phyloP scores from a whole-genome alignment of 2,797 vertebrate species.

The Alfaro cultratus region DNA sequence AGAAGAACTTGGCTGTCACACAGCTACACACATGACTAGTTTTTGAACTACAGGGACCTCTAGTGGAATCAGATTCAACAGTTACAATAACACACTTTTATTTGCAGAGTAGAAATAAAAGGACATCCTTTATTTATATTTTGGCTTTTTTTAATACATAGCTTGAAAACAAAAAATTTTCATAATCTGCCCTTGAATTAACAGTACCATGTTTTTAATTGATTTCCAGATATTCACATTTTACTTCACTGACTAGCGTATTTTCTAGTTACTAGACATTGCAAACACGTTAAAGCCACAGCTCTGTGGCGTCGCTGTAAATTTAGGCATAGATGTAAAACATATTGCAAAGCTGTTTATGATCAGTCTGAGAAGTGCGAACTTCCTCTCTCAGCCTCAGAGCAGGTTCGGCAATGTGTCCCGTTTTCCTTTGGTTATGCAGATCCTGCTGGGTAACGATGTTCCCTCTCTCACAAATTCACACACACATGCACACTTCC shows the following conservation, averaged over 20 bases:
- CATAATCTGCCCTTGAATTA: slow-evolving; percentile 10
- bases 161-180: neutral
- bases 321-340: slow-evolving; percentile 37
- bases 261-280: slow-evolving; percentile 40
- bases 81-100: slow-evolving; percentile 41
- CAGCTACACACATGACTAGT: slow-evolving; percentile 68
- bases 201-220: slow-evolving; percentile 32
- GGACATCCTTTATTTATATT: neutral
- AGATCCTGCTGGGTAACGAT: slow-evolving; percentile 74
- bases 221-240: slow-evolving; percentile 25
- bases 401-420: slow-evolving; percentile 72
- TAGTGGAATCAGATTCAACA: slow-evolving; percentile 84
- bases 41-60: slow-evolving; percentile 94
- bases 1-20: slow-evolving; percentile 64
- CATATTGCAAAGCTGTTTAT: slow-evolving; percentile 63
- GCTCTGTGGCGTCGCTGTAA: slow-evolving; percentile 39
- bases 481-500: slow-evolving; percentile 47
- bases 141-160: neutral
- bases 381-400: slow-evolving; percentile 68
- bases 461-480: slow-evolving; percentile 38
- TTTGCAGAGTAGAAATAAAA: slow-evolving; percentile 44
- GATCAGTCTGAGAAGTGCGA: slow-evolving; percentile 75
- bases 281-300: slow-evolving; percentile 53
- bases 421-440: slow-evolving; percentile 73
- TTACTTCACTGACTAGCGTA: slow-evolving; percentile 28